phyloP scores from a whole-genome alignment of 2,113 vertebrate genomes.

The Vulpes lagopus region DNA sequence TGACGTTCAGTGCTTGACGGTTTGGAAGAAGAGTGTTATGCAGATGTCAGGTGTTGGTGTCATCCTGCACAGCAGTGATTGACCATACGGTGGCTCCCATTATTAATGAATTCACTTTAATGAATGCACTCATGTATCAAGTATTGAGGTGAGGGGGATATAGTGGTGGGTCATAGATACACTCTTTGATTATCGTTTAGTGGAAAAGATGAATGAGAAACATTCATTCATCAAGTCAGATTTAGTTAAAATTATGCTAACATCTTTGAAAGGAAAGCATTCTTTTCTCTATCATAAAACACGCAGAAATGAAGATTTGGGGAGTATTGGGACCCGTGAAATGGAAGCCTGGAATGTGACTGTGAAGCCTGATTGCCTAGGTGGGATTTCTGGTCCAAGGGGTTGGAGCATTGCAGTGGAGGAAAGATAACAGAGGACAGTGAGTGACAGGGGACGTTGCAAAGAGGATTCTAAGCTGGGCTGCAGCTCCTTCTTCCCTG shows the following conservation, averaged over 20 bases:
- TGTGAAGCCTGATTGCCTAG: neutral
- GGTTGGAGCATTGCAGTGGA: neutral
- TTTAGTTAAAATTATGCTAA: neutral
- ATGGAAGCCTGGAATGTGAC: neutral
- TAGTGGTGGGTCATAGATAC: neutral
- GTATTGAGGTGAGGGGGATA: neutral
- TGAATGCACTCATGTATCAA: neutral
- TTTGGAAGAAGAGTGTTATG: neutral
- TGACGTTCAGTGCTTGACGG: neutral
- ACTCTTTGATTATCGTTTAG: neutral
- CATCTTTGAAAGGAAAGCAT: neutral
- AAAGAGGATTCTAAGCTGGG: neutral
- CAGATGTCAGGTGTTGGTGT: neutral
- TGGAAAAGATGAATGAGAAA: slow-evolving; percentile 32
- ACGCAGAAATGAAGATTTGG: neutral
- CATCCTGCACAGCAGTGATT: neutral
- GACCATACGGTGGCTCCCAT: neutral
- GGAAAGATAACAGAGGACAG: neutral
- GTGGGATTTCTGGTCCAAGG: neutral
- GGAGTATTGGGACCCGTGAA: neutral
- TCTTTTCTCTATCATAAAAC: neutral
- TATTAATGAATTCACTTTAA: neutral
- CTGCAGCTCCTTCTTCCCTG: neutral
- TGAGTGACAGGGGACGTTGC: neutral
- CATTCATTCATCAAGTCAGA: neutral